Conservation (phyloP, 2,113 vertebrate species). For the Jacana jacana region DNA sequence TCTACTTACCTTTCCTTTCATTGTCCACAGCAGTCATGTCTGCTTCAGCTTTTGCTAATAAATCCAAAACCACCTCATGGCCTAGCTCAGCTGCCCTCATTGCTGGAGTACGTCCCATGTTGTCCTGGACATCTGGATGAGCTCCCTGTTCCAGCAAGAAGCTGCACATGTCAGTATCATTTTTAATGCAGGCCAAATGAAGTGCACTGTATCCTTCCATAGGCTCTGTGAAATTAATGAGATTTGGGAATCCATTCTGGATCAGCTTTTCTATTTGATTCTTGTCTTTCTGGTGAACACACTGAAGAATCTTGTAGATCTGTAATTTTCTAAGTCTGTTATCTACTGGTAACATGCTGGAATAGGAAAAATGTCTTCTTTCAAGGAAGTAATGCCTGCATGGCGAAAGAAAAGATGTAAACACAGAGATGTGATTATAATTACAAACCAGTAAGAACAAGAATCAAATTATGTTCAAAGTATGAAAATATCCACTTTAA, state of each 20-base stretch:
- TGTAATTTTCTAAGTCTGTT: conserved; percentile 83
- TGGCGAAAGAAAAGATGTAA: not conserved
- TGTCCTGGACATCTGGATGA: conserved; percentile 82
- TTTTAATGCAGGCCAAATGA: conserved; percentile 82
- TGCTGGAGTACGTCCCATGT: conserved; percentile 78
- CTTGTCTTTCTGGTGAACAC: conserved; percentile 77
- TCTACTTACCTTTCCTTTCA: conserved; percentile 86
- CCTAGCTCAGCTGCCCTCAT: conserved; percentile 91
- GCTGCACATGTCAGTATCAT: conserved; percentile 81
- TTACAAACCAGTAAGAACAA: not conserved
- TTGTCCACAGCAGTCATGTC: conserved; percentile 83
- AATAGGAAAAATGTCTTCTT: not conserved
- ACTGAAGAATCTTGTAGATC: conserved; percentile 89
- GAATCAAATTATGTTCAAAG: not conserved
- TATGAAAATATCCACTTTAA: not conserved
- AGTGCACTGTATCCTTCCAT: conserved; percentile 78
- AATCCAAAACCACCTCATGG: conserved; percentile 76
- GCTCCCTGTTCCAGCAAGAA: conserved; percentile 85
- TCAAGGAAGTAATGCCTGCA: conserved; percentile 3
- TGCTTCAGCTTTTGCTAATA: conserved; percentile 79
- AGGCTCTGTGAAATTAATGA: conserved; percentile 89
- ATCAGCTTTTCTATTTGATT: conserved; percentile 83
- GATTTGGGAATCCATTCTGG: conserved; percentile 77
- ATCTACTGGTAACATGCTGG: conserved; percentile 70
- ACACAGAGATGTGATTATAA: not conserved